Percentiles rank a stretch among this genome's conserved stretches.
phyloP scores from a whole-genome alignment of 1,140 invertebrate genomes.

The Rhopalosiphum maidis region DNA sequence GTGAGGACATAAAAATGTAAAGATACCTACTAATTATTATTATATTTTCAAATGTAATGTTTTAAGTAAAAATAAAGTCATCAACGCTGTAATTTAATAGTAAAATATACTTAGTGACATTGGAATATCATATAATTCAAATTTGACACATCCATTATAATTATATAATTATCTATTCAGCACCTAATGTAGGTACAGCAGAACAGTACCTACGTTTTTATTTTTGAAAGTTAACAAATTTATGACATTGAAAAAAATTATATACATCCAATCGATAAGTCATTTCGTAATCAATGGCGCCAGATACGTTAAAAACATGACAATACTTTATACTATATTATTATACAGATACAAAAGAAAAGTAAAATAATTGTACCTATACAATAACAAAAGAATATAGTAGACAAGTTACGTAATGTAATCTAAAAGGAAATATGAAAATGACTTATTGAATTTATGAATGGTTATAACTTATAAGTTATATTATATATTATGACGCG shows the following conservation, averaged over 20 bases:
- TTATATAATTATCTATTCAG: too few relatives aligned
- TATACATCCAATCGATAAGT: neutral
- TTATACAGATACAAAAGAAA: constrained; percentile 1
- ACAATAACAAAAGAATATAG: neutral
- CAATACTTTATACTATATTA: neutral
- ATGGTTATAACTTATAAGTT: neutral
- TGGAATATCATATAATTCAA: too few relatives aligned
- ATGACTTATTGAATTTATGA: neutral
- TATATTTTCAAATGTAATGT: too few relatives aligned
- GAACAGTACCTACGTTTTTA: neutral
- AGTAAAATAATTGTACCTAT: neutral
- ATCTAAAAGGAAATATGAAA: neutral
- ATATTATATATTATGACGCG: neutral
- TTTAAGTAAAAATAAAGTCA: too few relatives aligned
- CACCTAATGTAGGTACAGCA: too few relatives aligned
- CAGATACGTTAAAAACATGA: neutral
- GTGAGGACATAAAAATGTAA: too few relatives aligned
- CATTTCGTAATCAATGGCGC: neutral
- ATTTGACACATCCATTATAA: too few relatives aligned
- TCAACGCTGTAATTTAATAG: too few relatives aligned
- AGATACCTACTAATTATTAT: too few relatives aligned
- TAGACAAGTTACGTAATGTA: neutral
- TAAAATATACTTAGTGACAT: too few relatives aligned
- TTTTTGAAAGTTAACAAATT: neutral
- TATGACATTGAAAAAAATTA: constrained; percentile 2